Evolutionary conservation across 2,113 vertebrate genomes (phyloP), one percentile per base, ranked within the genome.

Genomic region (Zosterops lateralis): DNA sequence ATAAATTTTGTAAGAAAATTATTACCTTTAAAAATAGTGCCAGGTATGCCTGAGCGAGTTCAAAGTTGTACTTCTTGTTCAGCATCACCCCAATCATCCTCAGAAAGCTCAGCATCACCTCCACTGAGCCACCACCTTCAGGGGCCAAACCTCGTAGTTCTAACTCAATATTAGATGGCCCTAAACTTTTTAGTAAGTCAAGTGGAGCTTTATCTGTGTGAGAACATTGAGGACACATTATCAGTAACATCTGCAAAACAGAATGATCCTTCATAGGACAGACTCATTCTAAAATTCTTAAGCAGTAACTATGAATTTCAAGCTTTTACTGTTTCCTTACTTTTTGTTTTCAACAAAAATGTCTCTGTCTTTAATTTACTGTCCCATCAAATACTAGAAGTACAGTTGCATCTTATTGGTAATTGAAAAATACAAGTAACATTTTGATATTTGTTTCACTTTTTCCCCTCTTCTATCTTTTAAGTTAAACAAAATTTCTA

Each of bases 21-120:
- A 3, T 92, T 96, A 99, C 99, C 98, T 99, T 99, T 64, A 99
- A 92, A 97, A 99, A 99, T 4, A 99, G 97, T 0, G 98, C 98
- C 74, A 99, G 98, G 92, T 99, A 99, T 0, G 98, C 98, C n/a
- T 99, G 99, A 10, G 98, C 97, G 79, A 99, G 97, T 74, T 99
- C 99, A 8, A 99, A 99, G 96, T 99, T 98, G 80, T 95, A 97
- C 87, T 98, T 99, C 83, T 96, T 98, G 16, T 94, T 81, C 96
- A 99, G 87, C 98, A 99, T 98, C 93, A 95, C 89, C 79, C 95
- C 95, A 56, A 99, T 98, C 99, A 99, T 98, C 67, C 93, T 97
- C 56, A 99, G 95, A 92, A 99, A 99, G 87, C 98, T 98, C 11
- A 97, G 94, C 97, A 99, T 98, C 22, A 98, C 97, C 13, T 94